Percentiles rank a stretch among this genome's conserved stretches.
Evolutionary conservation across 1,140 invertebrate species (phyloP).

Genomic region (Drosophila pandora): DNA sequence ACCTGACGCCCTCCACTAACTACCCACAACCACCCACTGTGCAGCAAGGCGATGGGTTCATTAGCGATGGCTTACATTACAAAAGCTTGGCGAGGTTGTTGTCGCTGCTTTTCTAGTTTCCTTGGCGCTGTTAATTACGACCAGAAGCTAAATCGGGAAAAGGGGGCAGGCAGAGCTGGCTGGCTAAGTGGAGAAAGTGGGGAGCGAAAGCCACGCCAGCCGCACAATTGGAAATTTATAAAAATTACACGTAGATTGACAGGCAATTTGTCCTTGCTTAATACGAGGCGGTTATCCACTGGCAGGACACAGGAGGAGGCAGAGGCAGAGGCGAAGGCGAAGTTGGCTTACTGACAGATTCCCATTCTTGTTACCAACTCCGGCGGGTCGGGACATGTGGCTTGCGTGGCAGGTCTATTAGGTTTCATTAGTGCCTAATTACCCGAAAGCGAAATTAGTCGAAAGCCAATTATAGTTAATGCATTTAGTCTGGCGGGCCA

Average conservation of each 20-base stretch:
- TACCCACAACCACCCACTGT: slow-evolving; percentile 3
- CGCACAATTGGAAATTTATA: slow-evolving; percentile 72
- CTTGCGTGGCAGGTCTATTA: slow-evolving; percentile 41
- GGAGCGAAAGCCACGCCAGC: slow-evolving; percentile 8
- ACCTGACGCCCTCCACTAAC: slow-evolving; percentile 13
- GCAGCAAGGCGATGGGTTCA: slow-evolving; percentile 58
- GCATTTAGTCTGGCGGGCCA: slow-evolving; percentile 49
- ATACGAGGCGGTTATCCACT: slow-evolving; percentile 60
- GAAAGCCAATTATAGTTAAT: slow-evolving; percentile 78
- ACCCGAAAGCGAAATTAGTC: slow-evolving; percentile 75
- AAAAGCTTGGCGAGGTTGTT: slow-evolving; percentile 36
- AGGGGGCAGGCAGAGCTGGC: slow-evolving; percentile 2
- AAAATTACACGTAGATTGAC: slow-evolving; percentile 81
- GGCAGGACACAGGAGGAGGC: slow-evolving; percentile 6
- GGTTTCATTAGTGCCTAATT: slow-evolving; percentile 76
- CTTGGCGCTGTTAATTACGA: slow-evolving; percentile 71
- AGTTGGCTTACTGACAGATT: slow-evolving; percentile 63
- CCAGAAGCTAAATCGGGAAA: slow-evolving; percentile 31
- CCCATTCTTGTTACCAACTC: neutral
- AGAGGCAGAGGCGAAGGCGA: neutral
- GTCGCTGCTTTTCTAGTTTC: slow-evolving; percentile 51
- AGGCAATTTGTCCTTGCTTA: slow-evolving; percentile 76
- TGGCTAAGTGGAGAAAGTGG: neutral
- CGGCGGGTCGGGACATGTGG: neutral
- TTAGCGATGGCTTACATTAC: slow-evolving; percentile 71